Percentiles rank a stretch among this genome's conserved stretches.
These are phyloP conservation scores for Cinara cedri DNA, from an alignment of 2,888 invertebrate genomes.

Conservation along the genomic window DNA sequence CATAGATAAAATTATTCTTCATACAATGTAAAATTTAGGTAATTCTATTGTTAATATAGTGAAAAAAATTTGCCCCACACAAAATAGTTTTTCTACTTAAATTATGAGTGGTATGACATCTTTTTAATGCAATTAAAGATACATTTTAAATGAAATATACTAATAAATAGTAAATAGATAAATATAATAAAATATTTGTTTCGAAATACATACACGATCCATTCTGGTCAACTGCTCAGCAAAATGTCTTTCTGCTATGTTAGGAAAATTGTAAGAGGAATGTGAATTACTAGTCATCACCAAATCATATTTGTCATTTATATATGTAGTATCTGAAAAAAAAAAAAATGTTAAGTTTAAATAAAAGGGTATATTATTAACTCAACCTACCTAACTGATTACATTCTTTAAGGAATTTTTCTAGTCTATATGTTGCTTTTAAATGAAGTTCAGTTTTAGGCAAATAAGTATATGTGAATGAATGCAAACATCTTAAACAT, in stretches of 20 bases:
- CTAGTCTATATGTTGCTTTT: constrained; percentile 77
- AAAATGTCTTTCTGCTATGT: constrained; percentile 87
- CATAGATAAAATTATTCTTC: too few species aligned
- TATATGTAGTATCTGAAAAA: constrained; percentile 61
- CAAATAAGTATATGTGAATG: constrained; percentile 82
- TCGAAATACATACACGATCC: constrained; percentile 72
- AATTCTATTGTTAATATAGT: too few species aligned
- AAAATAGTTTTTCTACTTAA: too few species aligned
- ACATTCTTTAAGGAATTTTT: constrained; percentile 72
- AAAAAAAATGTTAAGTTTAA: too few species aligned
- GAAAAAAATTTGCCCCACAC: too few species aligned
- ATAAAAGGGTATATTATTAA: background rate
- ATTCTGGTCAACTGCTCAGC: constrained; percentile 97
- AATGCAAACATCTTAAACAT: constrained; percentile 80
- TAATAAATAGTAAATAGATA: background rate
- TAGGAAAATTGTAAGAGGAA: constrained; percentile 77
- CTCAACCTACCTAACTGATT: constrained; percentile 22
- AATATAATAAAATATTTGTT: too few species aligned
- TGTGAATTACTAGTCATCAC: constrained; percentile 63
- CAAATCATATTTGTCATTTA: constrained; percentile 12
- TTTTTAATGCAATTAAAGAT: too few species aligned
- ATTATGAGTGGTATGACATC: too few species aligned
- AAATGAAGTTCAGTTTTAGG: constrained; percentile 84
- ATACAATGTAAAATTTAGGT: too few species aligned
- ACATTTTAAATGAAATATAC: constrained; percentile 4